phyloP scores from a whole-genome alignment of 2,797 vertebrate species.

The Oreortyx pictus region DNA sequence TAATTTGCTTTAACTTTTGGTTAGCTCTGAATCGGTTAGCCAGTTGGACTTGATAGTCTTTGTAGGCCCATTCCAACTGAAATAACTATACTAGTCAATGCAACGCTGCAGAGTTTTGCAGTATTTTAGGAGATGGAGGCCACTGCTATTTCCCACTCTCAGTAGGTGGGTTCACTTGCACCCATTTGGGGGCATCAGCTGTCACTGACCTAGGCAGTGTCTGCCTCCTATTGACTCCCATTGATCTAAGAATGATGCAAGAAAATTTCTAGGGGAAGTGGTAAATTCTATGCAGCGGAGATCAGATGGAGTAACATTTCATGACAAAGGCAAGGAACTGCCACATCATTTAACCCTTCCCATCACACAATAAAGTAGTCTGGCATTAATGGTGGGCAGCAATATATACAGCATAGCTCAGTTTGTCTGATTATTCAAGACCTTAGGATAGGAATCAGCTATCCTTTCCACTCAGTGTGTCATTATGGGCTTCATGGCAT shows the following conservation, averaged over 20 bases:
- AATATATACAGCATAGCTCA: background rate
- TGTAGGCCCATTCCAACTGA: background rate
- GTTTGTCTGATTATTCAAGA: background rate
- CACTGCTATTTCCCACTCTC: background rate
- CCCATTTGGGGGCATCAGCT: background rate
- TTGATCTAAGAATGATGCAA: background rate
- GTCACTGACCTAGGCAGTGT: background rate
- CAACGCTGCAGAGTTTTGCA: background rate
- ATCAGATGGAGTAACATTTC: background rate
- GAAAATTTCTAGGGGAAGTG: background rate
- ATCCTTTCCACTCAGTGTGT: fast-evolving
- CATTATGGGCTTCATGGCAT: fast-evolving
- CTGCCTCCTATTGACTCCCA: background rate
- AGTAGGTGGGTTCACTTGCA: background rate
- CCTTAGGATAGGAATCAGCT: background rate
- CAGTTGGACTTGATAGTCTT: background rate
- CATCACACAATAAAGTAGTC: background rate
- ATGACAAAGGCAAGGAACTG: background rate
- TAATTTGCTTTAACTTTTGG: background rate
- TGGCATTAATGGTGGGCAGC: background rate
- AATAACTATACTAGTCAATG: background rate
- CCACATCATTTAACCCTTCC: background rate
- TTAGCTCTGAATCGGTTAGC: background rate
- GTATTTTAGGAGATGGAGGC: background rate
- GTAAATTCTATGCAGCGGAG: background rate